Conservation (phyloP, 2,797 vertebrate species). For the Enteromius thamalakanensis region DNA sequence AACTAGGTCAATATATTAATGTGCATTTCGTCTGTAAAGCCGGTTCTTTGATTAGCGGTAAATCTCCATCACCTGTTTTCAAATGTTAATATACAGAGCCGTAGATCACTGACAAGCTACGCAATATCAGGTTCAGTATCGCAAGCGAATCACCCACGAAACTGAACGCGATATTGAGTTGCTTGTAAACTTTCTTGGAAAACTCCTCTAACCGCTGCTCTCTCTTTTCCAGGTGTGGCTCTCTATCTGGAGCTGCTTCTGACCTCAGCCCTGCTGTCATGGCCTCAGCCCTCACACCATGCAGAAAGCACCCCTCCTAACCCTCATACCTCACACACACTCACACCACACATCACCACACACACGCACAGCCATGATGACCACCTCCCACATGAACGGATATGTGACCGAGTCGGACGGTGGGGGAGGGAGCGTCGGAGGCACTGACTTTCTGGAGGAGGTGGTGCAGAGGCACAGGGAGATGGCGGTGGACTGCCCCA, state of each 20-base stretch:
- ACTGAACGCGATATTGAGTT: no score
- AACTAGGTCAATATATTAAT: no score
- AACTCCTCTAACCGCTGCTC: neutral
- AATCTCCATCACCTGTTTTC: no score
- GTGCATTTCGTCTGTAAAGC: no score
- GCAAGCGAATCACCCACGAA: no score
- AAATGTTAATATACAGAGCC: no score
- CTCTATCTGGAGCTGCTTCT: conserved; percentile 36
- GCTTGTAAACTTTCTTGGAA: neutral
- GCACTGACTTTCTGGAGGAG: conserved; percentile 68
- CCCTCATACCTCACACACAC: conserved; percentile 25
- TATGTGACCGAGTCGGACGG: conserved; percentile 86
- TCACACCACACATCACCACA: conserved; percentile 27
- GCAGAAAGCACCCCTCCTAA: conserved; percentile 68
- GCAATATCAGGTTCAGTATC: no score
- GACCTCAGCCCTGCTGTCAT: conserved; percentile 49
- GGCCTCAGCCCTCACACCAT: conserved; percentile 56
- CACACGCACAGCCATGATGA: conserved; percentile 72
- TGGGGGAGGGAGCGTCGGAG: conserved; percentile 75
- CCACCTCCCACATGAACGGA: conserved; percentile 94
- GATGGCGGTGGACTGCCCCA: conserved; percentile 97
- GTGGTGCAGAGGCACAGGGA: conserved; percentile 87
- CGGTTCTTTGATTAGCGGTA: no score
- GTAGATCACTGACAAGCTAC: no score
- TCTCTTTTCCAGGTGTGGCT: conserved; percentile 39